These are phyloP conservation scores for Clupea harengus DNA, from an alignment of 2,113 vertebrate genomes.

Conservation along the genomic window DNA sequence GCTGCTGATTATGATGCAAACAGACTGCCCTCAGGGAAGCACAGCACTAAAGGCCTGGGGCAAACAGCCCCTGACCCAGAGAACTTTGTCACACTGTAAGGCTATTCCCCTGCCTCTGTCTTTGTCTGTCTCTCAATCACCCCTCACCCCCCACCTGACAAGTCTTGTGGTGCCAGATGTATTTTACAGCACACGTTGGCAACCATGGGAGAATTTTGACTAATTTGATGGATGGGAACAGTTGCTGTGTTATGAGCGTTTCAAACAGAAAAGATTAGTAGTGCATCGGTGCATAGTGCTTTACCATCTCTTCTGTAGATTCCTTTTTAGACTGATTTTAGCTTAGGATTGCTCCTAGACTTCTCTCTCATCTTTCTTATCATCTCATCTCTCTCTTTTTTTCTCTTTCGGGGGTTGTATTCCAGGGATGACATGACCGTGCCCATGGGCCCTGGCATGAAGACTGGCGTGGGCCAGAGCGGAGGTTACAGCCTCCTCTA, in stretches of 20 bases:
- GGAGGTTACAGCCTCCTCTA: slow-evolving; percentile 82
- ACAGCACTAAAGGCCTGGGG: slow-evolving; percentile 89
- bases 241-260: not conserved
- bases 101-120: slow-evolving; percentile 22
- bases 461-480: slow-evolving; percentile 61
- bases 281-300: no score
- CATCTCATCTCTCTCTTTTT: no score
- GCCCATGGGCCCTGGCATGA: slow-evolving; percentile 76
- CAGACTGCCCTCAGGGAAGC: slow-evolving; percentile 74
- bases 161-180: not conserved
- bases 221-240: not conserved
- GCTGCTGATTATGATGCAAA: slow-evolving; percentile 76
- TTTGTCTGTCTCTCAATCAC: no score
- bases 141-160: no score
- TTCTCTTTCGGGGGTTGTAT: not conserved
- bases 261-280: not conserved
- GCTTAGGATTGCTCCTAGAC: no score
- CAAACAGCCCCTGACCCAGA: slow-evolving; percentile 74
- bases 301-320: no score
- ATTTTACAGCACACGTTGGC: not conserved
- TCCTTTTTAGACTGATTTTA: no score
- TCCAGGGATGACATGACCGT: slow-evolving; percentile 74
- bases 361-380: no score
- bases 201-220: no score
- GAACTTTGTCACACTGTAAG: slow-evolving; percentile 73